Conservation (phyloP, 2,888 invertebrate species). For the Amphipoea oculea region DNA sequence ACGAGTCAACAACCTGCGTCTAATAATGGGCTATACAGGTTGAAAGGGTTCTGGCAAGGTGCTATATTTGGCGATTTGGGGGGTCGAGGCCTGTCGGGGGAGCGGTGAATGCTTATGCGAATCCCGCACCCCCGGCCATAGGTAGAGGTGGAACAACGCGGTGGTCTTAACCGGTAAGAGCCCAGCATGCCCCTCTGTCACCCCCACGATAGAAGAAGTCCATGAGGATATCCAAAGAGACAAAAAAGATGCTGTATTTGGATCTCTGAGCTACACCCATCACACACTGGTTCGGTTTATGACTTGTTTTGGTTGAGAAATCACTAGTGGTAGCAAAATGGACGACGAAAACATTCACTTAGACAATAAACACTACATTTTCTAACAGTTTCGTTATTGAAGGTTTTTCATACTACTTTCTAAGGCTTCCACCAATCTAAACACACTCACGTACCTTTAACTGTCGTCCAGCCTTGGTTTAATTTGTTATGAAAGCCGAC, state of each 20-base stretch:
- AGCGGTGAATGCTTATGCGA: too few relatives aligned
- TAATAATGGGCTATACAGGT: conserved; percentile 56
- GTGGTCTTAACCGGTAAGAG: too few relatives aligned
- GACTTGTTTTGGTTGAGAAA: not conserved
- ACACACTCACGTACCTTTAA: conserved; percentile 69
- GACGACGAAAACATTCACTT: not conserved
- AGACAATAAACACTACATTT: not conserved
- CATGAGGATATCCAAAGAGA: too few relatives aligned
- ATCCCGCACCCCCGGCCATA: too few relatives aligned
- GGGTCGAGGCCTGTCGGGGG: too few relatives aligned
- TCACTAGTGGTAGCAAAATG: not conserved
- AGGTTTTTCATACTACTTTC: not conserved
- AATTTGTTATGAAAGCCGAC: conserved; percentile 71
- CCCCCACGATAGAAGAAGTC: too few relatives aligned
- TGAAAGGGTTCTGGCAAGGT: conserved; percentile 19
- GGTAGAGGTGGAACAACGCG: too few relatives aligned
- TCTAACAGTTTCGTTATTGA: not conserved
- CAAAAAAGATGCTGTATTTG: not conserved
- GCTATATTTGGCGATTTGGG: too few relatives aligned
- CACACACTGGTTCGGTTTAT: not conserved
- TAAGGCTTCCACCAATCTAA: not conserved
- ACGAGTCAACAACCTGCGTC: conserved; percentile 44
- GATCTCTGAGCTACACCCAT: not conserved
- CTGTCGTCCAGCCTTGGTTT: conserved; percentile 71
- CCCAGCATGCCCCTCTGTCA: too few relatives aligned